Evolutionary conservation across 2,113 vertebrate species (phyloP).

Genomic region (Tachysurus fulvidraco): DNA sequence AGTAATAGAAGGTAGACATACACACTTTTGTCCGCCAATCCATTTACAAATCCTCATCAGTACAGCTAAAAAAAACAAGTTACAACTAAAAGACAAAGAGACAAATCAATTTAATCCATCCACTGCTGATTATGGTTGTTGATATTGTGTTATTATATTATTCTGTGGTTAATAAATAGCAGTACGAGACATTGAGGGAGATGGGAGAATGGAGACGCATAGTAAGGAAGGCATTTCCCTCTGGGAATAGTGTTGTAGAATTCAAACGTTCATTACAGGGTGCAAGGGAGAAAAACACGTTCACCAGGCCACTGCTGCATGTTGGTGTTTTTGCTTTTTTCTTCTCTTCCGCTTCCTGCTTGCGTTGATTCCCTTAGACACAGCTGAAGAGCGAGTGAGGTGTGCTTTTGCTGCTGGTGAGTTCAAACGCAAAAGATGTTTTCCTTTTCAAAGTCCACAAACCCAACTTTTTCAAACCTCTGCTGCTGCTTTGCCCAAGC

Average conservation of each 20-base stretch:
- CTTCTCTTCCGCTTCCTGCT: constrained; percentile 31
- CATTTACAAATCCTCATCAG: constrained; percentile 20
- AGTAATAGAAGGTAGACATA: constrained; percentile 41
- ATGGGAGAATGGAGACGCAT: neutral
- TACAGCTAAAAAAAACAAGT: constrained; percentile 11
- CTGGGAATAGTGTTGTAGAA: constrained; percentile 30
- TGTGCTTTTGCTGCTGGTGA: constrained; percentile 65
- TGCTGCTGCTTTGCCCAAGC: constrained; percentile 65
- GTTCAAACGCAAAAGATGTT: constrained; percentile 65
- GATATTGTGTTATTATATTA: neutral
- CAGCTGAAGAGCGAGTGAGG: constrained; percentile 53
- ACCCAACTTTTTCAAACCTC: constrained; percentile 70
- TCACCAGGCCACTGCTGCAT: constrained; percentile 46
- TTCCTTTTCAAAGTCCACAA: constrained; percentile 70
- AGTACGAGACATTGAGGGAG: constrained; percentile 13
- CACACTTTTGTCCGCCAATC: neutral
- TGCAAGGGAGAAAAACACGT: constrained; percentile 21
- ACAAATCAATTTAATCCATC: neutral
- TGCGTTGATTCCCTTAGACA: constrained; percentile 44
- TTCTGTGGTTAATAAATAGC: constrained; percentile 3
- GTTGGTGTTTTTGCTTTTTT: constrained; percentile 58
- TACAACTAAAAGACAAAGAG: neutral
- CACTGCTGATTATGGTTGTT: neutral
- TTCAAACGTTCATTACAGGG: constrained; percentile 26
- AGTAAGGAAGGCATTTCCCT: constrained; percentile 18